Percentiles rank a stretch among this genome's conserved stretches.
phyloP scores from a whole-genome alignment of 2,113 vertebrate species.

The Cochlearius cochlearius region DNA sequence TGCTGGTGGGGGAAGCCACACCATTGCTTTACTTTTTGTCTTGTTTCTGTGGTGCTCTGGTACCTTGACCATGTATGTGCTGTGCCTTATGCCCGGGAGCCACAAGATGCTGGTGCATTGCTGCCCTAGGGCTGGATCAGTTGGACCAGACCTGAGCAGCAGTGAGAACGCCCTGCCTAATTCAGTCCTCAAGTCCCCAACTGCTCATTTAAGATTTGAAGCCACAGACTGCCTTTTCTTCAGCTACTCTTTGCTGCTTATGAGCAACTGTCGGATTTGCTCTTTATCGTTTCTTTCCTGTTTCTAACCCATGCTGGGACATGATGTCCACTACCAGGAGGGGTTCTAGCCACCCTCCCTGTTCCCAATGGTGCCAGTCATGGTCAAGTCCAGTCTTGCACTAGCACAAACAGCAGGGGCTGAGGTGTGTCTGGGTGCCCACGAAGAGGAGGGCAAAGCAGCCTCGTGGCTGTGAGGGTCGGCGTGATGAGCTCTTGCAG shows the following conservation, averaged over 20 bases:
- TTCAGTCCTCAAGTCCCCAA: not conserved
- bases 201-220: not conserved
- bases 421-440: not conserved
- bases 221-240: not conserved
- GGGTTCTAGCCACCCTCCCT: not conserved
- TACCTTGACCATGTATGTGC: not conserved
- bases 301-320: not conserved
- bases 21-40: not conserved
- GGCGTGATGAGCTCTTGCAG: not conserved
- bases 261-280: not conserved
- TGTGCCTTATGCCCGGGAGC: not conserved
- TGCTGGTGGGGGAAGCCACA: not conserved
- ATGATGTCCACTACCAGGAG: not conserved
- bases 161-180: not conserved
- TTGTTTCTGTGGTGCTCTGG: not conserved
- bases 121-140: not conserved
- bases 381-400: not conserved
- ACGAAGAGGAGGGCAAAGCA: not conserved
- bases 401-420: not conserved
- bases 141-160: not conserved
- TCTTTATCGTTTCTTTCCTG: not conserved
- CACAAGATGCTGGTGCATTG: not conserved
- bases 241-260: not conserved
- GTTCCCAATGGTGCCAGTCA: not conserved
- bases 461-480: not conserved